These are phyloP conservation scores for Synergus itoensis DNA, from an alignment of 2,888 invertebrate genomes.

Conservation along the genomic window DNA sequence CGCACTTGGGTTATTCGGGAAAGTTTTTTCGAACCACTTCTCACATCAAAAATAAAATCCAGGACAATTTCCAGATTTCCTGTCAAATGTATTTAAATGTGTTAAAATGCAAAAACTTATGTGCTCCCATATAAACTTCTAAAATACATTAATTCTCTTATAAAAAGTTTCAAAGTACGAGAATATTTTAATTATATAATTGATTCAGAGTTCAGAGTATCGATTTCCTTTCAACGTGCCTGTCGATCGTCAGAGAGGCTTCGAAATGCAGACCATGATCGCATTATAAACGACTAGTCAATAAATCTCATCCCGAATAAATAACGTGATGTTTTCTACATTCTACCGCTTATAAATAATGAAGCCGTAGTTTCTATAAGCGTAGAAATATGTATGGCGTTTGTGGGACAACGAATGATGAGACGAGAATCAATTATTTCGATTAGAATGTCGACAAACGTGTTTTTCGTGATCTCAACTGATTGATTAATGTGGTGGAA, in stretches of 20 bases:
- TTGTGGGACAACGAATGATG: background rate
- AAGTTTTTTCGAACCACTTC: too few species aligned
- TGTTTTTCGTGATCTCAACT: background rate
- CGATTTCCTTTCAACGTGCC: background rate
- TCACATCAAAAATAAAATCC: too few species aligned
- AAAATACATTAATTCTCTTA: too few species aligned
- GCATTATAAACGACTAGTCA: background rate
- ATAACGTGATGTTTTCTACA: slow-evolving; percentile 3
- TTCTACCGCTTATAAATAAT: slow-evolving; percentile 2
- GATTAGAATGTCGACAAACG: slow-evolving; percentile 4
- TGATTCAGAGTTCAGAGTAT: background rate
- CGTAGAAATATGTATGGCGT: background rate
- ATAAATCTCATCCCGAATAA: background rate
- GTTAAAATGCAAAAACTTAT: too few species aligned
- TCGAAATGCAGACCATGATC: background rate
- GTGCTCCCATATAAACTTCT: too few species aligned
- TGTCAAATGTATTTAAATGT: too few species aligned
- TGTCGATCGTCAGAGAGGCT: background rate
- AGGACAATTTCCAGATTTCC: too few species aligned
- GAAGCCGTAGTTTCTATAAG: background rate
- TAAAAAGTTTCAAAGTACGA: too few species aligned
- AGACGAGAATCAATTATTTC: background rate
- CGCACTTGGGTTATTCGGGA: too few species aligned
- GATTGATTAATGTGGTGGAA: too few species aligned
- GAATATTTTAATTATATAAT: background rate